Conservation (phyloP, 1,140 invertebrate genomes). For the Leptinotarsa undecemlineata region DNA sequence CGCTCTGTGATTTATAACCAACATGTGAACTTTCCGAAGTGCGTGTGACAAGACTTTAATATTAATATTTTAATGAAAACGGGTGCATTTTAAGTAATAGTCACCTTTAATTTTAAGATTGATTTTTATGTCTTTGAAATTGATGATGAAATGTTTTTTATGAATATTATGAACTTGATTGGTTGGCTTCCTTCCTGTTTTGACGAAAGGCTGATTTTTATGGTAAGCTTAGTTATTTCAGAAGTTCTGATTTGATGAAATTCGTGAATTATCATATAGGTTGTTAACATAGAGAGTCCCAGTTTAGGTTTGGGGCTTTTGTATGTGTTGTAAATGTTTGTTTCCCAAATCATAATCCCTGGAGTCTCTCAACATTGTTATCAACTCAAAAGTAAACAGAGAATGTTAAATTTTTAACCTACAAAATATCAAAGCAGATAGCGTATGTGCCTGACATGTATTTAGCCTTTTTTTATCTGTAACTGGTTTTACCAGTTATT, state of each 20-base stretch:
- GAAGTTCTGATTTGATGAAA: not conserved
- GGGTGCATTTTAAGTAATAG: slow-evolving; percentile 44
- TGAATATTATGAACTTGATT: slow-evolving; percentile 38
- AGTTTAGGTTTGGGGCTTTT: too few relatives aligned
- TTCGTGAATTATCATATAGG: too few relatives aligned
- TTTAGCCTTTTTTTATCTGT: too few relatives aligned
- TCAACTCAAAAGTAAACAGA: too few relatives aligned
- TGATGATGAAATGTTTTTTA: slow-evolving; percentile 26
- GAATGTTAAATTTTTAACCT: too few relatives aligned
- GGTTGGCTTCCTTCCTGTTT: slow-evolving; percentile 40
- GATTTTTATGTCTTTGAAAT: slow-evolving; percentile 31
- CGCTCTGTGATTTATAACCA: slow-evolving; percentile 46
- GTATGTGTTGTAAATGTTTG: too few relatives aligned
- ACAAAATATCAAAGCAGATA: too few relatives aligned
- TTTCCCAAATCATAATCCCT: too few relatives aligned
- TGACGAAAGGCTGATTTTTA: slow-evolving; percentile 45
- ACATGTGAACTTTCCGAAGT: slow-evolving; percentile 41
- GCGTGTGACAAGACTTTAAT: slow-evolving; percentile 40
- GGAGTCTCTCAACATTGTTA: too few relatives aligned
- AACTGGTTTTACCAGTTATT: too few relatives aligned
- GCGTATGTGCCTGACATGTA: too few relatives aligned
- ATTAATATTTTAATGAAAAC: slow-evolving; percentile 37
- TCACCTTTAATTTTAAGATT: slow-evolving; percentile 44
- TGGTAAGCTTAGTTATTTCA: not conserved
- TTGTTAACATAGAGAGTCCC: too few relatives aligned